phyloP scores from a whole-genome alignment of 2,113 vertebrate species.

The Colius striatus region DNA sequence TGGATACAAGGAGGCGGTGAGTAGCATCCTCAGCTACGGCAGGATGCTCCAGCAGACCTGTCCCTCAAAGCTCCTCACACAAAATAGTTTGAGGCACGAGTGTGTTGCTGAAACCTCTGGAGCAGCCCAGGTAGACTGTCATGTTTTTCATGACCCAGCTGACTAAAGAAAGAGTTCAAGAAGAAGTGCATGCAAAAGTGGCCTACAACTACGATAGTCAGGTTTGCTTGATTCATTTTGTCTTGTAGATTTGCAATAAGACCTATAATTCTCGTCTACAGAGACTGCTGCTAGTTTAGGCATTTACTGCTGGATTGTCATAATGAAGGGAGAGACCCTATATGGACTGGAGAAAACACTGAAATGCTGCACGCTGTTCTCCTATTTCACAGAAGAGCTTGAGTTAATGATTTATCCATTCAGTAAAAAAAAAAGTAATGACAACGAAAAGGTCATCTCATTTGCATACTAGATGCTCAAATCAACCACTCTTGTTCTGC shows the following conservation, averaged over 20 bases:
- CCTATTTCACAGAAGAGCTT: neutral
- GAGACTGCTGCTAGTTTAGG: neutral
- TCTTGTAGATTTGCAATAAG: neutral
- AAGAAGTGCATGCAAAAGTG: neutral
- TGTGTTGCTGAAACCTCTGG: neutral
- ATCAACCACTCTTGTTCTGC: neutral
- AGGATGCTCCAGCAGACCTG: neutral
- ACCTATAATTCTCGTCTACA: accelerated
- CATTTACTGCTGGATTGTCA: neutral
- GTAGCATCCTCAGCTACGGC: neutral
- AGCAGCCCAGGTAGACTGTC: neutral
- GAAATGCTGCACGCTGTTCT: neutral
- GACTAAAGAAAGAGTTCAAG: neutral
- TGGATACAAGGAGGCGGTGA: accelerated
- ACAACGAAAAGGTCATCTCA: conserved; percentile 42
- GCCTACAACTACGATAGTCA: accelerated
- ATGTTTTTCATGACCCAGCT: neutral
- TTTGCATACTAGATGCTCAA: conserved; percentile 22
- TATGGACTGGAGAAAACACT: neutral
- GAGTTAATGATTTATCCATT: conserved; percentile 54
- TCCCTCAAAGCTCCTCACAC: neutral
- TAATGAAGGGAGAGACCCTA: neutral
- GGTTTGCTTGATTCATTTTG: neutral
- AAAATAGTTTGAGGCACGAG: accelerated
- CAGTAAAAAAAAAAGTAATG: conserved; percentile 36